A percentile compares a stretch with the other conserved stretches of the same genome.
phyloP scores from a whole-genome alignment of 1,140 invertebrate genomes.

The Cephus cinctus region DNA sequence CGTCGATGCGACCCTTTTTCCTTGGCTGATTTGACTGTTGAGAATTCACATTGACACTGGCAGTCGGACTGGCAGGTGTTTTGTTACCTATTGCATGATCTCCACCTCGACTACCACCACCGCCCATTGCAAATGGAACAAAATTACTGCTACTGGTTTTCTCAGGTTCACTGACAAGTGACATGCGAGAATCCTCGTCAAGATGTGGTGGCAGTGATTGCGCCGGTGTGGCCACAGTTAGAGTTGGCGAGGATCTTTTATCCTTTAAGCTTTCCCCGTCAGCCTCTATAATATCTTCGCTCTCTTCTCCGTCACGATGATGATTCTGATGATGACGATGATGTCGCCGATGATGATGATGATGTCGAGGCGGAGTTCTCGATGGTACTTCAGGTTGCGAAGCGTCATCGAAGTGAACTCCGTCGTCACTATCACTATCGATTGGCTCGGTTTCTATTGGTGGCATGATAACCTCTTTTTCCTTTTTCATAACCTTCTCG shows the following conservation, averaged over 20 bases:
- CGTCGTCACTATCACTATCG: constrained; percentile 61
- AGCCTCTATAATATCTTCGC: constrained; percentile 36
- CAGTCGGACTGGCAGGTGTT: constrained; percentile 49
- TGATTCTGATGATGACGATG: constrained; percentile 55
- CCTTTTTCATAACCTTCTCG: constrained; percentile 52
- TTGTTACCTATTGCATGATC: constrained; percentile 48
- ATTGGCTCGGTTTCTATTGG: constrained; percentile 67
- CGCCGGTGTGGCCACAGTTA: constrained; percentile 25
- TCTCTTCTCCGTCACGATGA: constrained; percentile 49
- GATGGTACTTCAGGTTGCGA: constrained; percentile 42
- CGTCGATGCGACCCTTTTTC: constrained; percentile 77
- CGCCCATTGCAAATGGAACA: constrained; percentile 53
- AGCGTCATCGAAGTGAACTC: constrained; percentile 45
- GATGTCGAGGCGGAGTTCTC: constrained; percentile 47
- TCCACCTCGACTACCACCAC: constrained; percentile 31
- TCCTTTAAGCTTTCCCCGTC: constrained; percentile 44
- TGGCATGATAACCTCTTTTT: constrained; percentile 55
- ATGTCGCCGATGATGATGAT: constrained; percentile 51
- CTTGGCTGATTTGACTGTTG: constrained; percentile 39
- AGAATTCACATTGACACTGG: constrained; percentile 27
- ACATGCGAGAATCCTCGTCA: constrained; percentile 53
- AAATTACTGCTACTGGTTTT: constrained; percentile 54
- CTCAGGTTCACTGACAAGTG: constrained; percentile 50
- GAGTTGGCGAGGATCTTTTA: constrained; percentile 33
- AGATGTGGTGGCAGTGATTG: constrained; percentile 33